Base-by-base conservation (phyloP, 1,140 invertebrate genomes). In the Oncopodura yosiiana region DNA sequence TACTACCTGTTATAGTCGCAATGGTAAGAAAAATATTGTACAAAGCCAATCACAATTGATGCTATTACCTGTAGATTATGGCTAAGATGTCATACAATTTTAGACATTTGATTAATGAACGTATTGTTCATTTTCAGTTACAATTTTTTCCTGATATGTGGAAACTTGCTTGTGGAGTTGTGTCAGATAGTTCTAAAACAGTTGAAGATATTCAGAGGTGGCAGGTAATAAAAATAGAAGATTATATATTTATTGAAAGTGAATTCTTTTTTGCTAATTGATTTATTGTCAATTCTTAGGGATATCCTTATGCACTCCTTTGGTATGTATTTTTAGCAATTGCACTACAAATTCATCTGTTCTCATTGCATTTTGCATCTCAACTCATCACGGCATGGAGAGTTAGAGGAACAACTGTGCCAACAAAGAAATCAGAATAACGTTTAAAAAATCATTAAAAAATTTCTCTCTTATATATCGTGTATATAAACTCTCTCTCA, bases 301-400 rank as follows among this genome's bases (percentile, higher is more conserved):
- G 82, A 27, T 84, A 88, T 66, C 92, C 93, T 0, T 89, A 94
- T 69, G 89, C 87, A 26, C 71, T 96, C 18, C 74, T 96, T 51
- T 96, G 92, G 92, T 94, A 93, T 69, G 84, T 81, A 41, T 97
- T 95, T 72, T 81, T 95, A 44, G 69, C 90, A 18, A 68, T 91
- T 2, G 88, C 87, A 16, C 76, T 87, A 24, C 92, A 97, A 76
- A 81, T 97, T 39, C 94, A 97, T 70, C 75, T 78, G 26, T 93
- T 95, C 70, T 87, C 90, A 41, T 69, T 95, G 11, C 86, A 85
- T 68, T 96, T 95, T 73, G 82, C 87, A 1, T 83, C 79, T 71
- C 88, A 88, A 69, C 75, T 96, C 36, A 73, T 92, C 36, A 78
- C 77, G 53, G 87, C 87, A 21, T 96, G 93, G 94, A 83, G 82